Base-by-base conservation (phyloP, 2,797 vertebrate genomes). In the Gallinago stenura region DNA sequence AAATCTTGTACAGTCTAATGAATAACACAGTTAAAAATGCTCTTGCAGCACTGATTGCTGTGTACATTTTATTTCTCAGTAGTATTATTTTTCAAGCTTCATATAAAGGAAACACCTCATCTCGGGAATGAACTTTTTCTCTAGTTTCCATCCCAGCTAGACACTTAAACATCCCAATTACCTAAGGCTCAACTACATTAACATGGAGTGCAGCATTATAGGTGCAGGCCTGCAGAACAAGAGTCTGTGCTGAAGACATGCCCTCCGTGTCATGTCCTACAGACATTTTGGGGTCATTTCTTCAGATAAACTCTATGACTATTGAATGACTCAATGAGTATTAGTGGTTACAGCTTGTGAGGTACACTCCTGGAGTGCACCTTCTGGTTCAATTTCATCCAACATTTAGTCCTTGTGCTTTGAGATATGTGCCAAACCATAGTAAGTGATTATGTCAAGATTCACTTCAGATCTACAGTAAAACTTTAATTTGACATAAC, bases 21-120 rank as follows among this genome's bases (percentile, higher is more conserved):
- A 66, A 72, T 90, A 37, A 60, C 70, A 33, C 53, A 86, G 46
- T 86, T 78, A 31, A 75, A 93, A 84, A 58, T 80, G 22, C 3
- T 60, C 5, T 68, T 75, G 25, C 21, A 71, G 46, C 20, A 50
- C 25, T 43, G 21, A 80, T 22, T n/a, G 14, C 2, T 39, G 14
- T 30, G 18, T 39, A 45, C 18, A 39, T 89, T 86, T 68, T 45
- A 7, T 16, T 70, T 83, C 12, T 71, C 46, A 65, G 7, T 51
- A 19, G 12, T 72, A 20, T 12, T 71, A 18, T 45, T 54, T 24
- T 58, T 89, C n/a, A 80, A 87, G 37, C 10, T 65, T 26, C n/a
- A 53, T n/a, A 35, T 7, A 76, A 95, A 86, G 57, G 31, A 70
- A 86, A 15, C 5, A 78, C 15, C 22, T 86, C 71, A 80, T 4